Conservation (phyloP, 2,888 invertebrate genomes). For the Endomychus coccineus region DNA sequence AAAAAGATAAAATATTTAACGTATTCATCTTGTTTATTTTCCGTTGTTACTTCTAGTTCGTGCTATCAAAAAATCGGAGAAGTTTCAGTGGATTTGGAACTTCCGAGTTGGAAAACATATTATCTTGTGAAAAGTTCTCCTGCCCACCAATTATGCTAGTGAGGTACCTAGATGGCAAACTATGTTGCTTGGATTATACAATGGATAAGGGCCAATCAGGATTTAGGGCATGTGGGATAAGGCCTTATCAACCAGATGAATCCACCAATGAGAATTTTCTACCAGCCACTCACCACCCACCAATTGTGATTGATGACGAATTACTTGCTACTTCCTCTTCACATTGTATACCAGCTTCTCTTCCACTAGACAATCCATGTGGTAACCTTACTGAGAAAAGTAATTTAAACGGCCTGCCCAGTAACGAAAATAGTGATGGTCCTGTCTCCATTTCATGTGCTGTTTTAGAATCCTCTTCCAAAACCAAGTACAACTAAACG, state of each 20-base stretch:
- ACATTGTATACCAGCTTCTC: constrained; percentile 1
- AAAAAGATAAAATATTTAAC: no score
- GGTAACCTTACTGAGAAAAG: no score
- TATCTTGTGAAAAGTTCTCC: no score
- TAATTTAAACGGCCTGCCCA: background rate
- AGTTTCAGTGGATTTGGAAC: no score
- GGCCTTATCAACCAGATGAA: constrained; percentile 15
- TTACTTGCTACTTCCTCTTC: constrained; percentile 7
- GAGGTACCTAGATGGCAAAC: no score
- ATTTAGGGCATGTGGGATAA: constrained; percentile 9
- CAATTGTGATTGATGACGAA: constrained; percentile 12
- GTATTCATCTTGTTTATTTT: no score
- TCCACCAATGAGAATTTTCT: constrained; percentile 11
- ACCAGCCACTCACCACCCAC: constrained; percentile 11
- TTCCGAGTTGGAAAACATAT: no score
- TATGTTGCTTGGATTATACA: no score
- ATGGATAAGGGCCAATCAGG: constrained; percentile 11
- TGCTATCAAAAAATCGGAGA: no score
- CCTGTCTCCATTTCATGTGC: constrained; percentile 13
- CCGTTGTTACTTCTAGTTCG: no score
- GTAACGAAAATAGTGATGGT: constrained; percentile 8
- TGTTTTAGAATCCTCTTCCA: constrained; percentile 15
- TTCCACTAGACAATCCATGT: background rate
- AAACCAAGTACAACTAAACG: no score
- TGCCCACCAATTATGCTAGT: no score